Evolutionary conservation across 2,113 vertebrate species (phyloP).

Genomic region (Megaceryle maxima): DNA sequence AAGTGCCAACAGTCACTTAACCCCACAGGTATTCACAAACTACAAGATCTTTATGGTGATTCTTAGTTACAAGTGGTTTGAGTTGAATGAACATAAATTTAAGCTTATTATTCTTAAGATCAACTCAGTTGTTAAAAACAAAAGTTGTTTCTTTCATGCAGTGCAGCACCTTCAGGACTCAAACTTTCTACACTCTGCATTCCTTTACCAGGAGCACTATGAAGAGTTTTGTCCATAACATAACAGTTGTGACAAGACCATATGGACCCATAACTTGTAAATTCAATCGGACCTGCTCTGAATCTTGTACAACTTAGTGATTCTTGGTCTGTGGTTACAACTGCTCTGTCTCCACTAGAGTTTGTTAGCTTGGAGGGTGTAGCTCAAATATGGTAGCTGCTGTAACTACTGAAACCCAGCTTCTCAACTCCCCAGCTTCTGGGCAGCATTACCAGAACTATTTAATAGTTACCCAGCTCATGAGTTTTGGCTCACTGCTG

Average conservation of each 20-base stretch:
- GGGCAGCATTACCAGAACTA: neutral
- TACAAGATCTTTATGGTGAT: neutral
- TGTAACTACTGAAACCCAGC: neutral
- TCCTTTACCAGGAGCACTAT: neutral
- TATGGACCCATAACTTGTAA: neutral
- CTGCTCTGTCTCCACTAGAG: neutral
- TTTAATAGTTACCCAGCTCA: neutral
- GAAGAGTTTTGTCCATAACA: neutral
- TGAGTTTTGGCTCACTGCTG: neutral
- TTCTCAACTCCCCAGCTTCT: neutral
- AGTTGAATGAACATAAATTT: neutral
- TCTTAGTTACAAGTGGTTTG: neutral
- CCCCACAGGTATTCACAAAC: neutral
- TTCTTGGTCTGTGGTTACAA: neutral
- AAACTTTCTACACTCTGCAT: neutral
- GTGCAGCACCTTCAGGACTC: neutral
- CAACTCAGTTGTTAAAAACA: neutral
- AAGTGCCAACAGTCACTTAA: neutral
- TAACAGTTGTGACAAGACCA: neutral
- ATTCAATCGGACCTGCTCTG: neutral
- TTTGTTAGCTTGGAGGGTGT: neutral
- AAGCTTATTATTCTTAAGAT: neutral
- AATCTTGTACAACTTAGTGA: neutral
- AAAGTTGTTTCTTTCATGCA: neutral
- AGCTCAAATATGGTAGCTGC: neutral